Evolutionary conservation across 2,113 vertebrate genomes (phyloP), one percentile per base, ranked within the genome.

Genomic region (Pangasianodon hypophthalmus): DNA sequence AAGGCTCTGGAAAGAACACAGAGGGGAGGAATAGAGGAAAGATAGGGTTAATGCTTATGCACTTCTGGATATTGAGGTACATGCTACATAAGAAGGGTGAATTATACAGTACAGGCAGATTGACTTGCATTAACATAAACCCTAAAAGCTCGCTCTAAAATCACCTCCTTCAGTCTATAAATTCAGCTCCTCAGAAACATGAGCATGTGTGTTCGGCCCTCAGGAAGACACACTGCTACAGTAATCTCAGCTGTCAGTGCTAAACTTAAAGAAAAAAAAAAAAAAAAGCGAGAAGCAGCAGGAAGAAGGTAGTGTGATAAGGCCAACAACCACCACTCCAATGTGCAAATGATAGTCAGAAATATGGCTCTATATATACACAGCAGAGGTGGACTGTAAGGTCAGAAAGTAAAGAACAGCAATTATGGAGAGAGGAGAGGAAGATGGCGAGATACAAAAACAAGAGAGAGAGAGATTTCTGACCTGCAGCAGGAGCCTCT

Each of bases 401-500:
- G 62, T 50, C 26, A 69, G 21, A 50, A 62, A 50, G 48, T 32
- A 62, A 41, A 7, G 64, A 41, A 52, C 3, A 26, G 10, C 41
- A 2, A 58, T 14, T 29, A 83, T 41, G 29, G 32, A 64, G 71
- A 58, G 32, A 81, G 10, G 4, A 18, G 18, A 8, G 2, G 14
- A 58, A 58, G 21, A 26, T 2, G 6, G 4, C 6, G 41, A n/a
- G 26, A 54, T 29, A 52, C 7, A 21, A 14, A 64, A 6, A 58
- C 24, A 41, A 52, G 50, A 86, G 21, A 69, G 13, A 13, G 10
- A 0, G 32, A 18, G 19, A 50, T 86, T 84, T 88, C 92, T 93
- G 71, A 96, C 96, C 96, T 96, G 96, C 87, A 96, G 95, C 90
- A 96, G 93, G 48, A 96, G 95, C 93, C 96, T 92, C 94, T 96